A percentile compares a stretch with the other conserved stretches of the same genome.
phyloP scores from a whole-genome alignment of 2,888 invertebrate species.

The Protophormia terraenovae region DNA sequence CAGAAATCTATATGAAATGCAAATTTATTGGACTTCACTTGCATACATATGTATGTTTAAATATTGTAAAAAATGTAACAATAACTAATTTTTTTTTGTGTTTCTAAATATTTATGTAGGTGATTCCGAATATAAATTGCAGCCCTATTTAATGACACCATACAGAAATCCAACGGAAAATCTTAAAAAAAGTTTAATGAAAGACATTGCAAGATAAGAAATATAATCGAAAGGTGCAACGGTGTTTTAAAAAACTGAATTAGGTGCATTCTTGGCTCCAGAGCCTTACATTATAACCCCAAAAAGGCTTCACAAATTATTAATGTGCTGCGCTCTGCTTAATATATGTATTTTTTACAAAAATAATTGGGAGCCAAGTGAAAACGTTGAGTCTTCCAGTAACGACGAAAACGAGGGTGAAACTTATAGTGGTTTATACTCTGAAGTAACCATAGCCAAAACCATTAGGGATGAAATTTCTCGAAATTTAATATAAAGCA shows the following conservation, averaged over 20 bases:
- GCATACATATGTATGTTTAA: no score
- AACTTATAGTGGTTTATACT: neutral
- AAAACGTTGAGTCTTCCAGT: neutral
- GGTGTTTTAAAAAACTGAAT: neutral
- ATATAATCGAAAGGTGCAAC: neutral
- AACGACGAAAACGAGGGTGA: neutral
- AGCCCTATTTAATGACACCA: no score
- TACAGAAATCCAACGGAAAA: no score
- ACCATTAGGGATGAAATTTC: neutral
- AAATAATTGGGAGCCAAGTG: neutral
- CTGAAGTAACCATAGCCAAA: neutral
- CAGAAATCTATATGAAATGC: no score
- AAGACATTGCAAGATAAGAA: no score
- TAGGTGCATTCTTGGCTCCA: neutral
- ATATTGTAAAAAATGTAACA: no score
- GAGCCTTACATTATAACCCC: neutral
- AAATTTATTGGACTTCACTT: no score
- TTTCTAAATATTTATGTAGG: no score
- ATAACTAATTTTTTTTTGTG: no score
- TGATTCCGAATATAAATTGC: no score
- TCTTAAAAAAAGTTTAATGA: no score
- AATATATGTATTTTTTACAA: neutral
- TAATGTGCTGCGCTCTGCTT: neutral
- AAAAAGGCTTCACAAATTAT: neutral
- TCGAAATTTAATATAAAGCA: neutral